Percentiles rank a stretch among this genome's conserved stretches.
These are phyloP conservation scores for Aphelenchoides avenae DNA, from an alignment of 1,140 invertebrate species.

Conservation along the genomic window DNA sequence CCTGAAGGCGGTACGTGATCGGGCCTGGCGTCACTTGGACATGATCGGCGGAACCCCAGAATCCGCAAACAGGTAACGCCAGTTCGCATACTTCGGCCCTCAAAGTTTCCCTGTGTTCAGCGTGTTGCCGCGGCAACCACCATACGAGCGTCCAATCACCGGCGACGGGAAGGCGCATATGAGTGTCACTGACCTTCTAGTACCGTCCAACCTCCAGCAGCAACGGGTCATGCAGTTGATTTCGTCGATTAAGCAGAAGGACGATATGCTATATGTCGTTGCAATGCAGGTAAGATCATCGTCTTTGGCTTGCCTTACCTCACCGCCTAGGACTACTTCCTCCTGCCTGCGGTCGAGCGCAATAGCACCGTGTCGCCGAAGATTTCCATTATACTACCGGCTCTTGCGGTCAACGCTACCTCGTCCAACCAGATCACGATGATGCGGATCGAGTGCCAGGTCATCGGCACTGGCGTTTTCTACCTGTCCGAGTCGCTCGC, in stretches of 20 bases:
- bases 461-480: conserved; percentile 26
- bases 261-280: conserved; percentile 36
- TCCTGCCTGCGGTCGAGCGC: conserved; percentile 18
- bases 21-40: conserved; percentile 16
- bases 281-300: conserved; percentile 20
- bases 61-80: too few relatives aligned
- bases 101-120: too few relatives aligned
- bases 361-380: conserved; percentile 31
- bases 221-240: conserved; percentile 16
- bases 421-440: conserved; percentile 26
- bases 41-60: not conserved
- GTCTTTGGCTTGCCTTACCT: not conserved
- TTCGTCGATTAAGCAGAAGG: conserved; percentile 23
- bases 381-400: conserved; percentile 27
- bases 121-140: too few relatives aligned
- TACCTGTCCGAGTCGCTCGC: conserved; percentile 22
- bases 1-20: conserved; percentile 13
- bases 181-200: conserved; percentile 13
- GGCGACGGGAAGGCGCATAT: too few relatives aligned
- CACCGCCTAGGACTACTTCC: conserved; percentile 31
- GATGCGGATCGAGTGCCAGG: conserved; percentile 35
- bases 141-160: too few relatives aligned
- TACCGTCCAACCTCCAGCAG: conserved; percentile 14
- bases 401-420: conserved; percentile 4
- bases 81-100: too few relatives aligned